These are phyloP conservation scores for Sebastes fasciatus DNA, from an alignment of 2,113 vertebrate genomes.

Conservation along the genomic window DNA sequence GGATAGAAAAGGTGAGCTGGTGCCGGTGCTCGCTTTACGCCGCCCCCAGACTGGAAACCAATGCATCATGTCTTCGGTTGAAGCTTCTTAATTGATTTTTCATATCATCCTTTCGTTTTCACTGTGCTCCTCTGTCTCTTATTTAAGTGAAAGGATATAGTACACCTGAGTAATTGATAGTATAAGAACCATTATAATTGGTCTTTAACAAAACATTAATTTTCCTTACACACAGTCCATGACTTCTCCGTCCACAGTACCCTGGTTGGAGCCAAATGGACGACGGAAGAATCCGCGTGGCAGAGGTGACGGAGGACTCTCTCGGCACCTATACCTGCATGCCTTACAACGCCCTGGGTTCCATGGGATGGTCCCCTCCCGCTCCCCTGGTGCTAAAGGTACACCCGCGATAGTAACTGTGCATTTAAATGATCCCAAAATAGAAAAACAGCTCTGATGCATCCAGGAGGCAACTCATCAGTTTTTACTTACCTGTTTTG, in stretches of 20 bases:
- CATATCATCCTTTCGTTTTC: background rate
- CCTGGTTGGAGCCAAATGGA: slow-evolving; percentile 96
- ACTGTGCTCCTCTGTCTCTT: background rate
- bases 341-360: slow-evolving; percentile 99
- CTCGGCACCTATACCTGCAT: slow-evolving; percentile 99
- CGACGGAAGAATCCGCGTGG: slow-evolving; percentile 95
- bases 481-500: background rate
- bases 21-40: slow-evolving; percentile 17
- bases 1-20: slow-evolving; percentile 92
- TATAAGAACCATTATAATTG: background rate
- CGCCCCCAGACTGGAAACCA: background rate
- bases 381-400: slow-evolving; percentile 99
- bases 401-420: background rate
- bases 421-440: background rate
- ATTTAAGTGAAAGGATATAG: background rate
- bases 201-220: background rate
- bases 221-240: background rate
- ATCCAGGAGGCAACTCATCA: background rate
- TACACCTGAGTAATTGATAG: background rate
- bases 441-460: background rate
- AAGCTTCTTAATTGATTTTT: background rate
- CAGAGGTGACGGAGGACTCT: slow-evolving; percentile 98
- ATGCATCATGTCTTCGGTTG: background rate
- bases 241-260: slow-evolving; percentile 82
- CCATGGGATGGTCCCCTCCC: slow-evolving; percentile 97